Conservation (phyloP, 1,140 invertebrate species). For the Vollenhovia emeryi region DNA sequence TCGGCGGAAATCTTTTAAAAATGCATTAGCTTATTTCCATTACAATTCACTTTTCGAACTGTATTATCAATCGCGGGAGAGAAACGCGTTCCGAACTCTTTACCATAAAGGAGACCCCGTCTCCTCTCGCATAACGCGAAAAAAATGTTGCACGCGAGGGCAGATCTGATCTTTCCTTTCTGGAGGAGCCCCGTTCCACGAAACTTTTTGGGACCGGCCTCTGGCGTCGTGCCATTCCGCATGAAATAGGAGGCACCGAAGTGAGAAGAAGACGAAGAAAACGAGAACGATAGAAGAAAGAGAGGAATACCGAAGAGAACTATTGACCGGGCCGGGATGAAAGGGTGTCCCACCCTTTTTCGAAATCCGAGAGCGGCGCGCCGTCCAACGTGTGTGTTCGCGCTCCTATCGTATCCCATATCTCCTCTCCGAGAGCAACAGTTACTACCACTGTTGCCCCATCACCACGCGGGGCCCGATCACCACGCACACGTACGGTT, state of each 20-base stretch:
- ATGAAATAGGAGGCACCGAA: slow-evolving; percentile 35
- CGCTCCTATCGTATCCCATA: slow-evolving; percentile 36
- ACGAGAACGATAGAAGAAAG: slow-evolving; percentile 41
- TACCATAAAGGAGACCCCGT: background rate
- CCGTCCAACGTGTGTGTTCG: slow-evolving; percentile 62
- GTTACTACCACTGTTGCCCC: slow-evolving; percentile 42
- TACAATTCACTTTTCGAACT: slow-evolving; percentile 36
- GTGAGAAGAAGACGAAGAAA: slow-evolving; percentile 21
- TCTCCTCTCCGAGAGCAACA: slow-evolving; percentile 44
- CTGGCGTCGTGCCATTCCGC: slow-evolving; percentile 33
- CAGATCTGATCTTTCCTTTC: slow-evolving; percentile 49
- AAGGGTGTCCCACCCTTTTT: slow-evolving; percentile 75
- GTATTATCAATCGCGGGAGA: background rate
- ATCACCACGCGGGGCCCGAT: background rate
- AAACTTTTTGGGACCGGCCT: slow-evolving; percentile 26
- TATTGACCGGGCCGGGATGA: slow-evolving; percentile 75
- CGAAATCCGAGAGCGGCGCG: slow-evolving; percentile 73
- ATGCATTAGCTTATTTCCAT: slow-evolving; percentile 52
- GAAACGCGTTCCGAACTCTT: background rate
- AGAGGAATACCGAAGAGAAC: slow-evolving; percentile 65
- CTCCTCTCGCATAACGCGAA: slow-evolving; percentile 27
- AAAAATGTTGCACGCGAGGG: slow-evolving; percentile 46
- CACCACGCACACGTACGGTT: background rate
- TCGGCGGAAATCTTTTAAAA: slow-evolving; percentile 14
- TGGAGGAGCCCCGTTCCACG: slow-evolving; percentile 4